Conservation (phyloP, 2,888 invertebrate genomes). For the Laspeyria flexula region DNA sequence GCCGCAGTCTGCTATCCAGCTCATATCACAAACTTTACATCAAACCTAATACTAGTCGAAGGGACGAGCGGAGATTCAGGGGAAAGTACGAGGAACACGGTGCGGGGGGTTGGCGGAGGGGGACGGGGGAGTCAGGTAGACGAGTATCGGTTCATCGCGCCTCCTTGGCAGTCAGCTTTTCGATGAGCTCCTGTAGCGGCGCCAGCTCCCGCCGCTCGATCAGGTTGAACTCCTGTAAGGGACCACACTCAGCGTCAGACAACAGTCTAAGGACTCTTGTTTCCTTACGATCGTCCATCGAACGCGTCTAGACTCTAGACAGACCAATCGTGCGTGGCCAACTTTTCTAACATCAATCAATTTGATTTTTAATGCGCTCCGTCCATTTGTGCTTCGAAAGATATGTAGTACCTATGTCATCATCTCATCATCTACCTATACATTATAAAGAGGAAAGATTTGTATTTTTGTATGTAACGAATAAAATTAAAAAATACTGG, state of each 20-base stretch:
- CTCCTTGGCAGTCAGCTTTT: slow-evolving; percentile 96
- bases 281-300: too few relatives aligned
- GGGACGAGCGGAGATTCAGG: not conserved
- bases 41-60: slow-evolving; percentile 23
- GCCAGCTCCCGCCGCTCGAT: slow-evolving; percentile 98
- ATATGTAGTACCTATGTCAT: too few relatives aligned
- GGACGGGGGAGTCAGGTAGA: not conserved
- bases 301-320: too few relatives aligned
- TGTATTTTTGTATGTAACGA: too few relatives aligned
- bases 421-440: too few relatives aligned
- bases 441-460: too few relatives aligned
- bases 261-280: too few relatives aligned
- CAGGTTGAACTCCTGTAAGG: slow-evolving; percentile 96
- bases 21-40: slow-evolving; percentile 53
- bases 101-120: not conserved
- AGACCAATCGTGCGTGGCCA: too few relatives aligned
- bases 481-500: too few relatives aligned
- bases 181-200: slow-evolving; percentile 98
- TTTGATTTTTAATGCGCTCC: too few relatives aligned
- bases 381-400: too few relatives aligned
- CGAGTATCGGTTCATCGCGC: slow-evolving; percentile 88
- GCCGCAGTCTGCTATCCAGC: slow-evolving; percentile 26
- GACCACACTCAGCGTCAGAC: not conserved
- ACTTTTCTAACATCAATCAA: too few relatives aligned
- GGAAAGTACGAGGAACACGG: not conserved